Base-by-base conservation (phyloP, 2,888 invertebrate genomes). In the Unio pictorum region DNA sequence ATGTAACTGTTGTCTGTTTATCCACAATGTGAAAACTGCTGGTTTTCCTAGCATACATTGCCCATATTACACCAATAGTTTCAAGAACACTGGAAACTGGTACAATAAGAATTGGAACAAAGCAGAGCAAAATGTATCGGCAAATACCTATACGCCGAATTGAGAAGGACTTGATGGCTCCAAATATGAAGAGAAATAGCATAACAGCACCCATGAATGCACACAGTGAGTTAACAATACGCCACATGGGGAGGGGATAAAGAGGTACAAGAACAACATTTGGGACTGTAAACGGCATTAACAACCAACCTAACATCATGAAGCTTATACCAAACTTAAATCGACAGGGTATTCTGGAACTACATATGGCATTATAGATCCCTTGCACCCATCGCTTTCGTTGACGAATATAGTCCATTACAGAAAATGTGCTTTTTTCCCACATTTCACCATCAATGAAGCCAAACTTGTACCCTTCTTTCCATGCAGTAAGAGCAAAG, bases 401-500 rank as follows among this genome's bases (percentile, higher is more conserved):
- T 71, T 86, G 86, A 60, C 78, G 78, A 11, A 87, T 76, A 64
- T 82, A 87, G 68, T 87, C 86, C 58, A 75, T 71, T 1, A 81
- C 67, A 15, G 85, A 83, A 67, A 87, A 87, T 7, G 87, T 84
- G 68, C 85, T 85, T 57, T 84, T 82, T 65, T 87, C 86, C 77
- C 81, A 78, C 86, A 87, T 87, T 69, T 84, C 85, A 1, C 87
- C 87, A 61, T 87, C 84, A 34, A 87, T 81, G 65, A 84, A 84
- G 4, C 84, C 84, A 74, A 87, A 87, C 69, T 72, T 80, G 73
- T 85, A 82, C 4, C 87, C 87, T 66, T 79, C 75, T 28, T 80
- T 79, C 79, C 76, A 83, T 8, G 86, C 87, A 30, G 80, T 78
- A 67, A 86, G 72, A 11, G 79, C 86, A 75, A 86, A 86, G 74